Evolutionary conservation across 2,113 vertebrate genomes (phyloP).

Genomic region (Trichomycterus rosablanca): DNA sequence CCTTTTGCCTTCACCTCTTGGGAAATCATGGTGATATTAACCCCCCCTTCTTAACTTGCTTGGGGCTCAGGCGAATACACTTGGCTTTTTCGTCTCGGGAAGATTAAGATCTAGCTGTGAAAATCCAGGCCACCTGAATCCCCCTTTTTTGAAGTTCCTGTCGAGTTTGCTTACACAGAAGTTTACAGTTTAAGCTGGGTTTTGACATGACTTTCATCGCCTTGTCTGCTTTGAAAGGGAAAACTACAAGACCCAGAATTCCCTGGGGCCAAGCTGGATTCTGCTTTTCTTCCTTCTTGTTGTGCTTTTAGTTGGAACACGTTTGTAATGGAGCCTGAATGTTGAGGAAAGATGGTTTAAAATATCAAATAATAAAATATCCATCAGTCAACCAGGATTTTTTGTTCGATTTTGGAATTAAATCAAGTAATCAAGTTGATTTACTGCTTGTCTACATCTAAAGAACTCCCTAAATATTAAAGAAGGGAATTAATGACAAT

Average conservation of each 20-base stretch:
- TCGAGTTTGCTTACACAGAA: constrained; percentile 67
- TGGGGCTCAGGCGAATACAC: constrained; percentile 64
- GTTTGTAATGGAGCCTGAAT: too few species aligned
- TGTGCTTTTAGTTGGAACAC: neutral
- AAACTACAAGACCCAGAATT: constrained; percentile 49
- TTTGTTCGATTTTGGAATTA: too few species aligned
- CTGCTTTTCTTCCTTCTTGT: too few species aligned
- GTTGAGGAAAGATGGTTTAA: too few species aligned
- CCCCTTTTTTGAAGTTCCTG: constrained; percentile 60
- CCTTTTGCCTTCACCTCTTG: constrained; percentile 67
- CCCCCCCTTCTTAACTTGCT: constrained; percentile 41
- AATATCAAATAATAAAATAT: too few species aligned
- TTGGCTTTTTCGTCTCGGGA: constrained; percentile 31
- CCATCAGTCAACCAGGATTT: too few species aligned
- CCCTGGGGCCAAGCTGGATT: constrained; percentile 43
- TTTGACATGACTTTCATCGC: constrained; percentile 65
- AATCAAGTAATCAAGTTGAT: too few species aligned
- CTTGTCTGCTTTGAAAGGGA: constrained; percentile 45
- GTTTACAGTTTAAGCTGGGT: constrained; percentile 66
- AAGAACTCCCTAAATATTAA: too few species aligned
- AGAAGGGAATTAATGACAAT: too few species aligned
- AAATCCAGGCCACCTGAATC: constrained; percentile 58
- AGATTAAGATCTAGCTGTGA: constrained; percentile 63
- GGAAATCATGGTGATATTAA: constrained; percentile 70
- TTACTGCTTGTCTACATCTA: too few species aligned